Percentiles rank a stretch among this genome's conserved stretches.
Conservation (phyloP, 2,888 invertebrate species). For the Eubasilissa splendida region DNA sequence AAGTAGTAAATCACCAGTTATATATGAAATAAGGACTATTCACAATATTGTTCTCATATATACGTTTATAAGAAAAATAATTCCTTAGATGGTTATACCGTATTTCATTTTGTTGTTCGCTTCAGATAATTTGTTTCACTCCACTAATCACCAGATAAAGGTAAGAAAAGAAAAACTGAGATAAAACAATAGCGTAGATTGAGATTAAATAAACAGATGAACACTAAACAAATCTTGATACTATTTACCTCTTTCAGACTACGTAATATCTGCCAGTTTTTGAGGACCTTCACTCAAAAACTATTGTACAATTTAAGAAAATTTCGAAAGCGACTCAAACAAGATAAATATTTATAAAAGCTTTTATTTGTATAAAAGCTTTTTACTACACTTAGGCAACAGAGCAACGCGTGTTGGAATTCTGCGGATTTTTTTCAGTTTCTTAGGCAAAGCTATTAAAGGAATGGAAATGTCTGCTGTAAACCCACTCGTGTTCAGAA, state of each 20-base stretch:
- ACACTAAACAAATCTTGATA: constrained; percentile 29
- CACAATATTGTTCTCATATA: constrained; percentile 5
- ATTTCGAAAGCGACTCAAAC: constrained; percentile 35
- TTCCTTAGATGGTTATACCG: not conserved
- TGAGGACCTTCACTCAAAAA: constrained; percentile 10
- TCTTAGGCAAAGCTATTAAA: not conserved
- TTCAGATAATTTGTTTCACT: constrained; percentile 2
- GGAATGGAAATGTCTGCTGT: not conserved
- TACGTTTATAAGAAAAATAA: constrained; percentile 11
- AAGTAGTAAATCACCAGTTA: constrained; percentile 6
- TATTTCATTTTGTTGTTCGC: not conserved
- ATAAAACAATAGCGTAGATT: constrained; percentile 35
- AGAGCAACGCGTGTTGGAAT: constrained; percentile 7
- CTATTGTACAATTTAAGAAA: not conserved
- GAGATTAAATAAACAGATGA: constrained; percentile 29
- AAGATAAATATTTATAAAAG: not conserved
- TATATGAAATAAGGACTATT: constrained; percentile 19
- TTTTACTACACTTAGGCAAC: constrained; percentile 5
- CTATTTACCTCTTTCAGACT: constrained; percentile 29
- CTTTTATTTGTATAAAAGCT: not conserved
- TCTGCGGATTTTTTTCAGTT: constrained; percentile 15
- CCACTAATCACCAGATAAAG: constrained; percentile 23
- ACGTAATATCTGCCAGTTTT: constrained; percentile 25
- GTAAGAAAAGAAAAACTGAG: constrained; percentile 17
- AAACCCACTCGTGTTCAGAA: not conserved